Base-by-base conservation (phyloP, 2,113 vertebrate genomes). In the Barnardius zonarius region DNA sequence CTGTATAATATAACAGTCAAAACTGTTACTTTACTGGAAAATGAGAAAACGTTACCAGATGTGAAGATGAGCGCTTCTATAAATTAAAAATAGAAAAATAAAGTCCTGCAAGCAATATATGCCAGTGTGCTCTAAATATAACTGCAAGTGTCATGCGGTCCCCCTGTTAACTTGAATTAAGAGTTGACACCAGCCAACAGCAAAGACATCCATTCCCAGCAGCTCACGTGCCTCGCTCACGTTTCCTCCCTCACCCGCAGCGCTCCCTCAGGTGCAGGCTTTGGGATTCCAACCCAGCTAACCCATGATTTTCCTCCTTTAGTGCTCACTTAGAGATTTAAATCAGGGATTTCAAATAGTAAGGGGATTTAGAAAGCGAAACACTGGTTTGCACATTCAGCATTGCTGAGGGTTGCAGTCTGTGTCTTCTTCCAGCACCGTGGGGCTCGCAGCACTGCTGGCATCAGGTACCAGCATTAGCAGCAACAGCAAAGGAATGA, bases 351-450 rank as follows among this genome's bases (percentile, higher is more conserved):
- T 59, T 35, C 33, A 35, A 59, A 35, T 35, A 35, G 57, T 14
- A 59, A 59, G 22, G 9, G 33, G 57, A 59, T 35, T 14, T 14
- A 35, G 22, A 59, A 59, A 35, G 57, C 3, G 13, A 59, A 59
- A 59, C 57, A 24, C 16, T 9, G 67, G 11, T 27, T n/a, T 11
- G 67, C 39, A 30, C n/a, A 39, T 5, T 22, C 4, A 5, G 74
- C 1, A 9, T 13, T 0, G 0, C 66, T 2, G 4, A 67, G 55
- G 61, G 15, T 1, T 7, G n/a, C 14, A 19, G 6, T 11, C 16
- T 3, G 30, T 25, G 3, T 5, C 25, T 41, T 31, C 31, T 23
- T 14, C 46, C 43, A 17, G 17, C 35, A 30, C 27, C 0, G 0
- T 28, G 7, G n/a, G 41, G 61, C 55, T 33, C 31, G 7, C 35